Evolutionary conservation across 1,140 invertebrate species (phyloP).

Genomic region (Streblospio benedicti): DNA sequence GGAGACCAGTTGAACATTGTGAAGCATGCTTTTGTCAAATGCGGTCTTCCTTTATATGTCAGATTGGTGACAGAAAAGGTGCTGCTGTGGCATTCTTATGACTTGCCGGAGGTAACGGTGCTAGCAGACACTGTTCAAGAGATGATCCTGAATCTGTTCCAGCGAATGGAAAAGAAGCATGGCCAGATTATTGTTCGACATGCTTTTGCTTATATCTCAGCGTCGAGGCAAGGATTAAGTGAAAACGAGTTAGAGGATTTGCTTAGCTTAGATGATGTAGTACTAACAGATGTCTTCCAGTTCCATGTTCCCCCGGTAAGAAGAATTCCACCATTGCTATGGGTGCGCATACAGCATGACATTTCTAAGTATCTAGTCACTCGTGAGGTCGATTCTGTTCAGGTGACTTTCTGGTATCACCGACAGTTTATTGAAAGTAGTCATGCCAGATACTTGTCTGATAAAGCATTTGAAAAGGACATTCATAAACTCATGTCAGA

Average conservation of each 20-base stretch:
- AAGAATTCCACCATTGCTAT: conserved; percentile 14
- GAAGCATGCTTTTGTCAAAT: conserved; percentile 3
- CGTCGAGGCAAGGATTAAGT: conserved; percentile 11
- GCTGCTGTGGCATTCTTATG: conserved; percentile 10
- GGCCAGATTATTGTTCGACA: conserved; percentile 11
- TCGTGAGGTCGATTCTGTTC: conserved; percentile 7
- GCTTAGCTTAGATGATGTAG: conserved; percentile 11
- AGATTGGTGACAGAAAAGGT: conserved; percentile 14
- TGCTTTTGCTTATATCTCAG: conserved; percentile 11
- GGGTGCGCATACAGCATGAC: conserved; percentile 1
- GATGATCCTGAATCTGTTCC: conserved; percentile 15
- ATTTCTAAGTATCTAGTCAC: conserved; percentile 9
- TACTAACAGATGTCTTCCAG: conserved; percentile 12
- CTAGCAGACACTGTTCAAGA: conserved; percentile 13
- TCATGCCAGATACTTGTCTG: neutral
- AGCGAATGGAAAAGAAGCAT: conserved; percentile 14
- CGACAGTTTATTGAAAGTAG: conserved; percentile 12
- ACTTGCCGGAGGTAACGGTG: neutral
- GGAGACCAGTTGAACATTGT: conserved; percentile 7
- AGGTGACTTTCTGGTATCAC: conserved; percentile 15
- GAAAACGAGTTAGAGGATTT: conserved; percentile 16
- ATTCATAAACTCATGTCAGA: conserved; percentile 61
- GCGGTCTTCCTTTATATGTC: conserved; percentile 13
- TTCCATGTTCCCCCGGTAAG: conserved; percentile 11
- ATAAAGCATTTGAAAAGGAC: conserved; percentile 2